Base-by-base conservation (phyloP, 1,140 invertebrate genomes). In the Chlorops oryzae region DNA sequence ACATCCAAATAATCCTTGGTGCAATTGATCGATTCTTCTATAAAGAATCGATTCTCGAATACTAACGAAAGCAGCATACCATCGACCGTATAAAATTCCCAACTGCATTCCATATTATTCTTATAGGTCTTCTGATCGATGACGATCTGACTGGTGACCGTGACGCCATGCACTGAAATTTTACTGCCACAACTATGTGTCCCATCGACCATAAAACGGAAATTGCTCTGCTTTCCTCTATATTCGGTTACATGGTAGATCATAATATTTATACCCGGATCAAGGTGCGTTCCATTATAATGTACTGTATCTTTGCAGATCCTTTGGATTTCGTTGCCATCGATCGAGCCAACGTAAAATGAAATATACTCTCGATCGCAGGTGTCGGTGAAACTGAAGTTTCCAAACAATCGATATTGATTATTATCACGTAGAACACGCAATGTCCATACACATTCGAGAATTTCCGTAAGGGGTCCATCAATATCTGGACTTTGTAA, bases 1-100 rank as follows among this genome's bases (percentile, higher is more conserved):
- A 80, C 57, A 66, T 87, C 73, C 5, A 92, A 64, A 62, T 78
- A 90, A 74, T 96, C 92, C 63, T 87, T 86, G 1, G 72, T 74
- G 63, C 92, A 96, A 56, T 84, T 80, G 5, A 56, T 22, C 43
- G 77, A 80, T 23, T 76, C 75, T 74, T 92, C 88, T 7, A 94
- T 66, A 56, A 82, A 80, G 68, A 92, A 92, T 50, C 88, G 72
- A 2, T 41, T 53, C 3, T 28, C 35, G 13, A 70, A 70, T 0
- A 51, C 54, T 12, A 91, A 57, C 3, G 74, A 75, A n/a, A 90
- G 63, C 47, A 80, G 77, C 56, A 81, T 84, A 1, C 86, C 86
- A 40, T 70, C 47, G 3, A 75, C 66, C 2, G 77, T 73, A 37
- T 65, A 60, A 48, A 91, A 81, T 62, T 84, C 81, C 88, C 88